Base-by-base conservation (phyloP, 2,113 vertebrate genomes). In the Bolborhynchus lineola region DNA sequence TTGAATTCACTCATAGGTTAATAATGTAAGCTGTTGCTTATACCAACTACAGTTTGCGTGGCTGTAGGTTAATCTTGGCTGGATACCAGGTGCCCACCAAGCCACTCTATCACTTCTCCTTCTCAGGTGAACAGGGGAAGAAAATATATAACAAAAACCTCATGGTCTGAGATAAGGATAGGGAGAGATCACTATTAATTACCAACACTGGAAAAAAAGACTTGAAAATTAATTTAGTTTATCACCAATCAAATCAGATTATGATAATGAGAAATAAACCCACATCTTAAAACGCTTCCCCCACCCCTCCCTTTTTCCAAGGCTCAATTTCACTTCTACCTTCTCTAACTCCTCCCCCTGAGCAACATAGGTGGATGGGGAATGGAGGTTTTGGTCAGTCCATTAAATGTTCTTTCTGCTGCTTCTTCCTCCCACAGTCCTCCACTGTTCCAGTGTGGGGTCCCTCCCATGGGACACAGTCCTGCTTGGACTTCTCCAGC, bases 241-340 rank as follows among this genome's bases (percentile, higher is more conserved):
- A 33, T 63, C 67, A 26, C 1, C 5, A 67, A 57, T 26, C 8
- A 50, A 44, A 79, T 41, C 4, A 50, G 33, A 70, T 10, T 9
- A 75, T 5, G 4, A 19, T 44, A 68, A 19, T 39, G 9, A 84
- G 42, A 87, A 81, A 55, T 41, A 55, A 81, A 16, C 26, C 0
- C 11, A 63, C 70, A 75, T 71, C 41, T 78, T 75, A 44, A 55
- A 93, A 89, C 8, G 35, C 2, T 4, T 59, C 10, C 10, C 6
- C 6, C 11, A 20, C 2, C 11, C 33, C 13, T 75, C 6, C 23
- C 6, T 41, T 89, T 60, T 76, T 35, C 19, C 29, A 2, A 7
- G 25, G 12, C 13, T 76, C 23, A 41, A 0, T 3, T 57, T 64
- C 21, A 28, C 13, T 37, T 28, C 5, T 1, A 4, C 0, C 0